Percentiles rank a stretch among this genome's conserved stretches.
Evolutionary conservation across 1,140 invertebrate species (phyloP).

Genomic region (Danaus plexippus): DNA sequence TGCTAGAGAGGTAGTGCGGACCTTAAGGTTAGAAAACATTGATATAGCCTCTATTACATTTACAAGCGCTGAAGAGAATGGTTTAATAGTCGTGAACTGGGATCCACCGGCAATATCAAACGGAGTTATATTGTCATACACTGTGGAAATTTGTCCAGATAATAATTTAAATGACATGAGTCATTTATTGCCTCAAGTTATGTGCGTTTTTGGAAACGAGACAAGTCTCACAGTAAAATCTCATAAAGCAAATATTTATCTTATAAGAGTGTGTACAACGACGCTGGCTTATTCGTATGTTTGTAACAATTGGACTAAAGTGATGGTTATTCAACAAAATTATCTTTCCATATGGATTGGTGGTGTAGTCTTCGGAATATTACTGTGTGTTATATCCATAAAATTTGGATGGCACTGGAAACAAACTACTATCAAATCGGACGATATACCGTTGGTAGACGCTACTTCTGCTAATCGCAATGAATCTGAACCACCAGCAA

Average conservation of each 20-base stretch:
- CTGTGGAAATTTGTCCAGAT: conserved; percentile 43
- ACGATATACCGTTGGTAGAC: conserved; percentile 37
- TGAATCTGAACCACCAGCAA: conserved; percentile 33
- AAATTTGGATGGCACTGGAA: conserved; percentile 26
- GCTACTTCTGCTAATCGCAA: conserved; percentile 23
- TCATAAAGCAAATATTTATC: conserved; percentile 34
- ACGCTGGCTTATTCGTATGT: conserved; percentile 41
- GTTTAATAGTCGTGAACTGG: conserved; percentile 45
- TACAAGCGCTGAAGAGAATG: conserved; percentile 21
- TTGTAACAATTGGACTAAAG: conserved; percentile 38
- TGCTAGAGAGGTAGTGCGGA: conserved; percentile 40
- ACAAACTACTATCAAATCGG: conserved; percentile 12
- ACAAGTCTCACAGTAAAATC: conserved; percentile 29
- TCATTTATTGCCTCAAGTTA: conserved; percentile 34
- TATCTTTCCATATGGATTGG: conserved; percentile 26
- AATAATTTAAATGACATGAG: conserved; percentile 28
- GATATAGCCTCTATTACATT: conserved; percentile 36
- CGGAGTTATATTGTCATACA: conserved; percentile 48
- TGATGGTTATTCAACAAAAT: conserved; percentile 14
- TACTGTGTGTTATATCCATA: conserved; percentile 31
- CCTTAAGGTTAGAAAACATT: conserved; percentile 34
- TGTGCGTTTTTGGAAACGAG: conserved; percentile 37
- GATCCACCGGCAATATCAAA: conserved; percentile 43
- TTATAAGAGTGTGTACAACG: conserved; percentile 42
- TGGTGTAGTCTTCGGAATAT: conserved; percentile 37